Conservation (phyloP, 1,140 invertebrate species). For the Dendroctonus ponderosae region DNA sequence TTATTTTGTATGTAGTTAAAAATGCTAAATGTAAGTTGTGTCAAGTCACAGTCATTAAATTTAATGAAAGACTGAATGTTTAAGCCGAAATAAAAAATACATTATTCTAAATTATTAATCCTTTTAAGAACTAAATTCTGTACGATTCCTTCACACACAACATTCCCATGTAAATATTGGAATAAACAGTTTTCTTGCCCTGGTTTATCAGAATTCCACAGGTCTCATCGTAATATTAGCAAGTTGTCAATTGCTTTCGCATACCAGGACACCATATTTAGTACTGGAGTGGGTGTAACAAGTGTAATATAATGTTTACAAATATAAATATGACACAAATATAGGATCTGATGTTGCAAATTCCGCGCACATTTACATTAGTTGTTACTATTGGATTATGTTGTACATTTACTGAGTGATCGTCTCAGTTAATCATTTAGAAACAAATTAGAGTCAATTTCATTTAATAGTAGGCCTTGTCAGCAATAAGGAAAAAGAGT, state of each 20-base stretch:
- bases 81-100: not conserved
- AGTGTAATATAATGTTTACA: conserved; percentile 10
- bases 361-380: not conserved
- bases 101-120: too few species aligned
- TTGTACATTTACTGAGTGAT: not conserved
- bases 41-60: not conserved
- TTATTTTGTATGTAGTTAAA: not conserved
- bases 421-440: too few species aligned
- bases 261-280: conserved; percentile 13
- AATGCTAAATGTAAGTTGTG: not conserved
- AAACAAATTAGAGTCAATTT: not conserved
- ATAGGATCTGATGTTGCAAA: not conserved
- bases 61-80: conserved; percentile 1
- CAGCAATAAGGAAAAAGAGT: not conserved
- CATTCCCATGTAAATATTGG: not conserved
- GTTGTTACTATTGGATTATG: conserved; percentile 2
- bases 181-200: not conserved
- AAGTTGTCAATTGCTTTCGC: conserved; percentile 17
- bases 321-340: not conserved
- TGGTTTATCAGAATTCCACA: not conserved
- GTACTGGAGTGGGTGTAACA: conserved; percentile 13
- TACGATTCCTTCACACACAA: not conserved
- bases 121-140: too few species aligned
- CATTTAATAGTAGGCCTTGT: not conserved
- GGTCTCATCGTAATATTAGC: conserved; percentile 3